Percentiles rank a stretch among this genome's conserved stretches.
These are phyloP conservation scores for Gymnodraco acuticeps DNA, from an alignment of 2,797 vertebrate genomes.

Conservation along the genomic window DNA sequence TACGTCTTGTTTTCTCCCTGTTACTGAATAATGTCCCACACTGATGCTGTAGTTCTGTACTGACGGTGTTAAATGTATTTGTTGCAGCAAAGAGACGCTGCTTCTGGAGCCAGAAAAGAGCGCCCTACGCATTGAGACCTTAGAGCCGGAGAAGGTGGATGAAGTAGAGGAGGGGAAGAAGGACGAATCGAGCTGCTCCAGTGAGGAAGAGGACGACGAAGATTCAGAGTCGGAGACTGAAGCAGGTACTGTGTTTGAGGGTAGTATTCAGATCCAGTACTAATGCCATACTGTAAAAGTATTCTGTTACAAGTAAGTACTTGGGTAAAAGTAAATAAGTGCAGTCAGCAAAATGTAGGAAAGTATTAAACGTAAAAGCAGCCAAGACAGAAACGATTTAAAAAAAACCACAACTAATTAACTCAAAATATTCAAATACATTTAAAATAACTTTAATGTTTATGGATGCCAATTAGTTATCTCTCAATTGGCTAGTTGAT, in stretches of 20 bases:
- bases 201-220: conserved; percentile 98
- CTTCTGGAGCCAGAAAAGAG: conserved; percentile 95
- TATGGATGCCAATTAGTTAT: no score
- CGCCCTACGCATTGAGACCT: conserved; percentile 91
- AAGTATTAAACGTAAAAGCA: no score
- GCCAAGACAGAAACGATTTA: no score
- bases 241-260: conserved; percentile 84
- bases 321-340: no score
- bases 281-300: no score
- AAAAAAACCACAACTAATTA: no score
- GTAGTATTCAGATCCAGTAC: no score
- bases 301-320: no score
- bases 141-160: conserved; percentile 96
- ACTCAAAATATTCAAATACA: no score
- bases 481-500: no score
- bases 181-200: conserved; percentile 99
- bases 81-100: conserved; percentile 92
- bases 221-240: conserved; percentile 98
- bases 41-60: neutral
- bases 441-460: no score
- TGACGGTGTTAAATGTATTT: conserved; percentile 4
- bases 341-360: no score
- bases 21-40: neutral
- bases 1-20: neutral
- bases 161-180: conserved; percentile 97